Evolutionary conservation across 2,113 vertebrate genomes (phyloP).

Genomic region (Lasiurus borealis): DNA sequence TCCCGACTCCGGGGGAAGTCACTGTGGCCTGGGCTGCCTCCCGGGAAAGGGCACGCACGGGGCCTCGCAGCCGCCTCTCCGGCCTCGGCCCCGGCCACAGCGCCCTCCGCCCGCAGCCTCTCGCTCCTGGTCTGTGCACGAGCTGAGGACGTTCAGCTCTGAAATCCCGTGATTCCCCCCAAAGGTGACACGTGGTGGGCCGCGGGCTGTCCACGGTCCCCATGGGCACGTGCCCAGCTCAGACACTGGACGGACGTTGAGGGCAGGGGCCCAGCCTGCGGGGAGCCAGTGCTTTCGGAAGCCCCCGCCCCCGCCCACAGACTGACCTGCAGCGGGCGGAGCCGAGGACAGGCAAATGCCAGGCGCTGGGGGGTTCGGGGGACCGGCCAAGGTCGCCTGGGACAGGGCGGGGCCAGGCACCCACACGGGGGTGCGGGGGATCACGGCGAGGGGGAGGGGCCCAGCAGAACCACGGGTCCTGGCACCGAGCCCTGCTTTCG

Average conservation of each 20-base stretch:
- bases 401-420: neutral
- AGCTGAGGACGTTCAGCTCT: neutral
- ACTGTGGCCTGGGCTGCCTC: rapidly evolving
- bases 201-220: neutral
- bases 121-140: neutral
- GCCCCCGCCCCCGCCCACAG: neutral
- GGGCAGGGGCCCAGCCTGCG: too few species aligned
- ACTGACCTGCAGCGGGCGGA: neutral
- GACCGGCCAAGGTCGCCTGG: too few species aligned
- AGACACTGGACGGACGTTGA: too few species aligned
- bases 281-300: neutral
- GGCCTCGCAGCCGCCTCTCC: neutral
- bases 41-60: rapidly evolving
- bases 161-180: neutral
- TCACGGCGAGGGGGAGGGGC: neutral
- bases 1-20: neutral
- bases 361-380: neutral
- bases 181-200: neutral
- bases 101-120: neutral
- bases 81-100: rapidly evolving
- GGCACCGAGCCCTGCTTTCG: neutral
- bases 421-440: too few species aligned
- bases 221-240: too few species aligned
- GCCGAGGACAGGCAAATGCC: too few species aligned
- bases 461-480: neutral